Evolutionary conservation across 2,113 vertebrate species (phyloP).

Genomic region (Monarcha castaneiventris): DNA sequence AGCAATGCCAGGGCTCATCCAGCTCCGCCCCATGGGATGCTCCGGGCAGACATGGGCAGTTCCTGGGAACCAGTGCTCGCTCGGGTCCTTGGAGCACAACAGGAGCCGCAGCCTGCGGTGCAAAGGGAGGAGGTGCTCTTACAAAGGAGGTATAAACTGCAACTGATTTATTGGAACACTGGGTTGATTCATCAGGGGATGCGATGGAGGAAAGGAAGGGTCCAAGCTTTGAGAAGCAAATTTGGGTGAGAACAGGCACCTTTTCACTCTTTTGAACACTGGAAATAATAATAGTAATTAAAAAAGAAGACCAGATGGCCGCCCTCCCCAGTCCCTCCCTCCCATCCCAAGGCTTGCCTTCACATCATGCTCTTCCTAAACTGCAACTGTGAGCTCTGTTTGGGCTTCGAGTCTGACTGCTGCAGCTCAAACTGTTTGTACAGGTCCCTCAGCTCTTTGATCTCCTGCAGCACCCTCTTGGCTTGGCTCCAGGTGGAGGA

Average conservation of each 20-base stretch:
- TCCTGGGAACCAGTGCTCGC: not conserved
- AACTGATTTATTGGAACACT: not conserved
- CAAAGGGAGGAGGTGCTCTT: constrained; percentile 4
- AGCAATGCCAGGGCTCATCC: constrained; percentile 6
- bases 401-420: constrained; percentile 63
- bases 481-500: constrained; percentile 85
- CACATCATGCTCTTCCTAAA: constrained; percentile 87
- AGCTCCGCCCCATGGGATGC: not conserved
- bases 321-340: not conserved
- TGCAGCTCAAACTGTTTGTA: constrained; percentile 82
- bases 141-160: not conserved
- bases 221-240: constrained; percentile 3
- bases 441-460: constrained; percentile 83
- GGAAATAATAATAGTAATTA: constrained; percentile 38
- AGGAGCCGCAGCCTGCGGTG: not conserved
- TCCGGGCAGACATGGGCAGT: not conserved
- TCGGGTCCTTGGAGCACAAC: not conserved
- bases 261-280: constrained; percentile 32
- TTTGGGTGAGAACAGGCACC: constrained; percentile 40
- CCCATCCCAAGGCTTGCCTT: constrained; percentile 43
- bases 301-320: not conserved
- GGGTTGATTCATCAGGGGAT: not conserved
- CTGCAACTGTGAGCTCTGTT: constrained; percentile 69
- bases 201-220: not conserved
- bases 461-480: constrained; percentile 86